Base-by-base conservation (phyloP, 2,888 invertebrate genomes). In the Philhelius pedissequus region DNA sequence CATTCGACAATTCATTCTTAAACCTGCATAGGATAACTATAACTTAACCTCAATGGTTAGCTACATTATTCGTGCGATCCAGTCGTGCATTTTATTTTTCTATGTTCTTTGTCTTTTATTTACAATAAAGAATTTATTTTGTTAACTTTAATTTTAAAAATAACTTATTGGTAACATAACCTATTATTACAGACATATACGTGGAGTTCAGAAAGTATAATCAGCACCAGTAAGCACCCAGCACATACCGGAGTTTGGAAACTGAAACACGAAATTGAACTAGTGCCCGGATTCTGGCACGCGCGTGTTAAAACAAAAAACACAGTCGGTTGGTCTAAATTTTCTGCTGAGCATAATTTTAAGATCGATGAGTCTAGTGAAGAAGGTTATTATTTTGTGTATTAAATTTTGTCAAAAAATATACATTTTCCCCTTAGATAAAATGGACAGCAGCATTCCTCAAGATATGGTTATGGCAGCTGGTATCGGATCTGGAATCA, bases 271-370 rank as follows among this genome's bases (percentile, higher is more conserved):
- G 88, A 90, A 86, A 88, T 91, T 83, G 88, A 90, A 69, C 84
- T 91, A 45, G 78, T 87, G 11, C 89, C 89, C 0, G 91, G 91
- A 7, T 77, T 87, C 45, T 91, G 91, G 91, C 90, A 91, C 77
- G 90, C 88, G 3, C 89, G 88, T 18, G 89, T 91, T 35, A 90
- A 88, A 77, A 89, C 90, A 45, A 90, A 88, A 87, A 91, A 91
- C 66, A 89, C 88, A 5, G 64, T 87, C 5, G 91, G 90, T 7
- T 91, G 91, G 91, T 91, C 91, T 3, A 87, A 88, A 35, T 91
- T 90, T 79, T 90, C 91, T 1, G 82, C 87, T 3, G 87, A 89
- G 9, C 88, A 90, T 62, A 87, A 88, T 25, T 88, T 91, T 56
- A 75, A 74, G 56, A 88, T 90, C 22, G 73, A 86, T 25, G 87